phyloP scores from a whole-genome alignment of 1,140 invertebrate species.

The Drosophila nigrodunni region DNA sequence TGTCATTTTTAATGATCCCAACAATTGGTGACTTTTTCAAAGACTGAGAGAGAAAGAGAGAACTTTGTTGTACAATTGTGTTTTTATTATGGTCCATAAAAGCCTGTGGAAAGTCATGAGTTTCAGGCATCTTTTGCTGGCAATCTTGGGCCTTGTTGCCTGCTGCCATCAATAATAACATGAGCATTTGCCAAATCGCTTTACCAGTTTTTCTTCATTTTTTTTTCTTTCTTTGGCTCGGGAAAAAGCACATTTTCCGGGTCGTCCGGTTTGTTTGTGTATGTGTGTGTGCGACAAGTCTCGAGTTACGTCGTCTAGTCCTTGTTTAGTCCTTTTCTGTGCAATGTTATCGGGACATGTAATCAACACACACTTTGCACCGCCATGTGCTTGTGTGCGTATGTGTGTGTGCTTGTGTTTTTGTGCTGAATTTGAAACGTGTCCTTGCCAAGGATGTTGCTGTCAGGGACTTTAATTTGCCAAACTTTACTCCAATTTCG shows the following conservation, averaged over 20 bases:
- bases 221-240: slow-evolving; percentile 9
- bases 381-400: slow-evolving; percentile 1
- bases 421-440: slow-evolving; percentile 8
- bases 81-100: slow-evolving; percentile 73
- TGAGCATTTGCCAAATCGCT: slow-evolving; percentile 76
- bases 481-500: slow-evolving; percentile 23
- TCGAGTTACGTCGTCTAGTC: slow-evolving; percentile 34
- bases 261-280: slow-evolving; percentile 23
- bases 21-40: slow-evolving; percentile 72
- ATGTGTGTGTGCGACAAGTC: slow-evolving; percentile 6
- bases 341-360: slow-evolving; percentile 29
- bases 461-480: slow-evolving; percentile 15
- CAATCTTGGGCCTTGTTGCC: slow-evolving; percentile 19
- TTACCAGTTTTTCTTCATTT: slow-evolving; percentile 59
- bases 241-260: slow-evolving; percentile 54
- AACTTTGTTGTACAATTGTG: slow-evolving; percentile 59
- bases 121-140: slow-evolving; percentile 31
- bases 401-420: slow-evolving; percentile 3
- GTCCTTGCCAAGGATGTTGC: slow-evolving; percentile 23
- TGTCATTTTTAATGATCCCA: slow-evolving; percentile 68
- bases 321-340: slow-evolving; percentile 5
- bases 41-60: not conserved
- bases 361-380: slow-evolving; percentile 19
- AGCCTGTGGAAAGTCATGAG: slow-evolving; percentile 48
- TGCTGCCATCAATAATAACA: slow-evolving; percentile 73